Evolutionary conservation across 2,113 vertebrate genomes (phyloP).

Genomic region (Leucoraja erinaceus): DNA sequence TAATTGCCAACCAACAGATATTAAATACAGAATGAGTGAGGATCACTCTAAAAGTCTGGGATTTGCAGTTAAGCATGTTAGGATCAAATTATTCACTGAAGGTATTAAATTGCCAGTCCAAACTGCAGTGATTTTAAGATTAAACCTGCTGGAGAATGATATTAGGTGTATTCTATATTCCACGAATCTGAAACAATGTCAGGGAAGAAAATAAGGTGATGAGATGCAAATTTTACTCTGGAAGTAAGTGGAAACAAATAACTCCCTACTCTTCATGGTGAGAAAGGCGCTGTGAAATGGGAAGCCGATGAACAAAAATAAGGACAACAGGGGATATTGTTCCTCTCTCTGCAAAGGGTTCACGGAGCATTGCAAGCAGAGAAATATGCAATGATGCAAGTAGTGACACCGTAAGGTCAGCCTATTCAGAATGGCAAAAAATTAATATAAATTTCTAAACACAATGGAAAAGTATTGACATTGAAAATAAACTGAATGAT

Average conservation of each 20-base stretch:
- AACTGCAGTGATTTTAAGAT: neutral
- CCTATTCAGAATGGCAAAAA: neutral
- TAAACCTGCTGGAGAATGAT: neutral
- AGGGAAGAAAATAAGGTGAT: neutral
- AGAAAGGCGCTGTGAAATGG: neutral
- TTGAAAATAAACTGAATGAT: neutral
- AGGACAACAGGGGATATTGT: neutral
- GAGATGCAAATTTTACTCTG: constrained; percentile 26
- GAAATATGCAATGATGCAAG: neutral
- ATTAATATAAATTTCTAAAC: neutral
- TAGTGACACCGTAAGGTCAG: neutral
- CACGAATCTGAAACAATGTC: neutral
- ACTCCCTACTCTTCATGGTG: neutral
- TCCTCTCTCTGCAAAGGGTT: neutral
- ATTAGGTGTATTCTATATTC: neutral
- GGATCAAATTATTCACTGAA: neutral
- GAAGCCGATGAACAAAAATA: neutral
- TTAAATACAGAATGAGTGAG: neutral
- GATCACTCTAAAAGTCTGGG: neutral
- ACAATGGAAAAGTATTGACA: neutral
- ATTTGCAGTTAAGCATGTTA: neutral
- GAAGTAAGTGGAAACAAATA: constrained; percentile 23
- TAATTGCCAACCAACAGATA: neutral
- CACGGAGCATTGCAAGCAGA: neutral
- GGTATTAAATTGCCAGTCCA: neutral